Evolutionary conservation across 2,888 invertebrate species (phyloP).

Genomic region (Isoperla grammatica): DNA sequence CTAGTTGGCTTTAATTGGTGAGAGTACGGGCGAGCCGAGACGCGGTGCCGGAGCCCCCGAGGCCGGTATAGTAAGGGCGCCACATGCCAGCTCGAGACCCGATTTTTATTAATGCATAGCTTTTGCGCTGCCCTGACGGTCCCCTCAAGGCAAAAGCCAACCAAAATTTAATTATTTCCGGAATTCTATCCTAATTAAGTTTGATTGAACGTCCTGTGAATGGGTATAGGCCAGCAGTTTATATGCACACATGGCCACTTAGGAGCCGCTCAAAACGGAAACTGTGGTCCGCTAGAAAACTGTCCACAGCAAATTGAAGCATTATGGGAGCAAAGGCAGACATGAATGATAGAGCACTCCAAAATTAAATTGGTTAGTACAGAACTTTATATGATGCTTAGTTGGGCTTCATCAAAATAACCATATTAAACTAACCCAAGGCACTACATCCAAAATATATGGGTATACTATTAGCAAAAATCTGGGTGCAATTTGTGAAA

Average conservation of each 20-base stretch:
- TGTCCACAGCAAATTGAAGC: conserved; percentile 3
- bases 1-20: conserved; percentile 25
- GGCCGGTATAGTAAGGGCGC: not conserved
- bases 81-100: conserved; percentile 9
- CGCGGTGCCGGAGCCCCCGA: not conserved
- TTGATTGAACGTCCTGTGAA: conserved; percentile 33
- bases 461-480: no score
- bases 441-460: no score
- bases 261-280: conserved; percentile 15
- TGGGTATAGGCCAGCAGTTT: conserved; percentile 21
- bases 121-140: conserved; percentile 25
- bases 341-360: no score
- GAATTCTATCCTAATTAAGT: conserved; percentile 35
- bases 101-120: conserved; percentile 30
- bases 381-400: no score
- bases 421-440: no score
- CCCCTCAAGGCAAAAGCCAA: conserved; percentile 29
- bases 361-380: no score
- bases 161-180: conserved; percentile 35
- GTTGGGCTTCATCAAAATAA: no score
- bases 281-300: conserved; percentile 11
- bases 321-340: no score
- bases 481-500: no score
- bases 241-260: conserved; percentile 13
- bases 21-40: conserved; percentile 10